These are phyloP conservation scores for Odontothrips loti DNA, from an alignment of 2,888 invertebrate genomes.

Conservation along the genomic window DNA sequence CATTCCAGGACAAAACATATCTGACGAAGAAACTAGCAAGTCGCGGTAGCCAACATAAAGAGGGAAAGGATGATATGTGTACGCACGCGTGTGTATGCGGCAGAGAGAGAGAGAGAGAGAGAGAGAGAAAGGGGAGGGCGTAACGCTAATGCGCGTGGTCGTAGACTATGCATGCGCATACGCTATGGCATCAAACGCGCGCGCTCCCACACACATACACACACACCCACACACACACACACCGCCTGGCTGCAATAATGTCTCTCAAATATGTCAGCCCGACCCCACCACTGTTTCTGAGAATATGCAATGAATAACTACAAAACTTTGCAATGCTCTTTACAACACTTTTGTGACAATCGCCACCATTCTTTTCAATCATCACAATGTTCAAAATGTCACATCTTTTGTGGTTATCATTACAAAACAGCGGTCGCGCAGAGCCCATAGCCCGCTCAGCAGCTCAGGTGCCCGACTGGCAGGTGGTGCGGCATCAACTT, in stretches of 20 bases:
- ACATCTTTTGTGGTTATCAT: too few relatives aligned
- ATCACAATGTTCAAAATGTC: too few relatives aligned
- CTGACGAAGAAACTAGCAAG: not conserved
- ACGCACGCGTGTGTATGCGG: not conserved
- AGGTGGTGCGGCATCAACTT: too few relatives aligned
- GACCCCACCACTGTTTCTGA: not conserved
- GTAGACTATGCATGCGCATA: conserved; percentile 6
- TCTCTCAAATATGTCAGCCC: not conserved
- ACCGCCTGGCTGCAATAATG: not conserved
- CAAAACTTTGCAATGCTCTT: too few relatives aligned
- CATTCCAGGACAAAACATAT: too few relatives aligned
- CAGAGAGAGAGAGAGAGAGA: not conserved
- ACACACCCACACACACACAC: too few relatives aligned
- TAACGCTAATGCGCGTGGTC: conserved; percentile 22
- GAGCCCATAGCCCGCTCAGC: too few relatives aligned
- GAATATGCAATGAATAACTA: too few relatives aligned
- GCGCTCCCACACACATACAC: not conserved
- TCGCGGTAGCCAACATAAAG: not conserved
- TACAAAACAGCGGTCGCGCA: too few relatives aligned
- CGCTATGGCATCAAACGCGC: not conserved
- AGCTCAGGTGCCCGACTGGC: too few relatives aligned
- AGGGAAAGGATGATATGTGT: not conserved
- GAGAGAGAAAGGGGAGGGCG: not conserved
- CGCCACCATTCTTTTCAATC: too few relatives aligned
- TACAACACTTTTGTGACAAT: too few relatives aligned